Percentiles rank a stretch among this genome's conserved stretches.
phyloP scores from a whole-genome alignment of 1,140 invertebrate genomes.

The Planococcus citri region DNA sequence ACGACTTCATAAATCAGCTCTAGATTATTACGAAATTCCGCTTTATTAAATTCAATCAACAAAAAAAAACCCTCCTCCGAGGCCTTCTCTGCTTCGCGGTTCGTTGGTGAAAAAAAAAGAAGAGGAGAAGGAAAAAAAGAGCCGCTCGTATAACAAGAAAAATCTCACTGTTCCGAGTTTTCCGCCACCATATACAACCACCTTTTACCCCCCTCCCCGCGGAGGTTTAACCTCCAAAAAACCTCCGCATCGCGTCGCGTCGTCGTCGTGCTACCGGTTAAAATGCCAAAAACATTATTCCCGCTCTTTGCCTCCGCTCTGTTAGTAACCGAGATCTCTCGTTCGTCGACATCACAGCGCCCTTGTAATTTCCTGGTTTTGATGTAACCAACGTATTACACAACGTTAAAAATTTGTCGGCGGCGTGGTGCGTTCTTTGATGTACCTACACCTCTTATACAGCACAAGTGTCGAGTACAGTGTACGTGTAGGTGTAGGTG shows the following conservation, averaged over 20 bases:
- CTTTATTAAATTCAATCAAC: slow-evolving; percentile 8
- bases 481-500: no score
- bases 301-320: no score
- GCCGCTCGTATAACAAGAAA: not conserved
- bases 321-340: no score
- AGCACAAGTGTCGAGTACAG: no score
- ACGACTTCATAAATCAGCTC: not conserved
- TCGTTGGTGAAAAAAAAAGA: no score
- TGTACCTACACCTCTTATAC: no score
- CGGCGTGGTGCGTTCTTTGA: no score
- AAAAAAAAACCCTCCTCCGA: not conserved
- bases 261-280: not conserved
- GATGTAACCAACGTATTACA: not conserved
- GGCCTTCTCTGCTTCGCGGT: no score
- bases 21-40: not conserved
- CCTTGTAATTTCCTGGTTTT: not conserved
- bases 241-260: not conserved
- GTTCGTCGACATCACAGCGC: not conserved
- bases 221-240: no score
- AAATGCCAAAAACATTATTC: not conserved
- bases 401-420: not conserved
- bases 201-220: no score
- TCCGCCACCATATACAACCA: not conserved
- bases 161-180: not conserved
- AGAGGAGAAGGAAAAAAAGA: not conserved